Conservation (phyloP, 2,888 invertebrate genomes). For the Malthinus seriepunctatus region DNA sequence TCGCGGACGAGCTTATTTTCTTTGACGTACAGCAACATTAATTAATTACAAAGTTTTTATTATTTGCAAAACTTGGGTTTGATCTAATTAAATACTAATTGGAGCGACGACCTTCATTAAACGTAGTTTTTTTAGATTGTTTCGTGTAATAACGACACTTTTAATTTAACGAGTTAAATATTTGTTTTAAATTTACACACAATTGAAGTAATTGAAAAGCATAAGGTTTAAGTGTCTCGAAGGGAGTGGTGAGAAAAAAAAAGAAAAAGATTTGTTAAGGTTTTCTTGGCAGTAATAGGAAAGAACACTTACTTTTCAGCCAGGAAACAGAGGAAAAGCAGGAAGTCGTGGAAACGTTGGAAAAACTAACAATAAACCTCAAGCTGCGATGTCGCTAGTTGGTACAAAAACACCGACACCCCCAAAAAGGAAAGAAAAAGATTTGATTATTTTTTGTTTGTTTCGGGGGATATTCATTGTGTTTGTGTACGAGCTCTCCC, state of each 20-base stretch:
- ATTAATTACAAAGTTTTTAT: slow-evolving; percentile 5
- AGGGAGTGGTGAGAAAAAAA: not conserved
- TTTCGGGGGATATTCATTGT: slow-evolving; percentile 33
- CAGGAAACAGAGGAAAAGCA: slow-evolving; percentile 40
- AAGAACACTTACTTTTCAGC: slow-evolving; percentile 33
- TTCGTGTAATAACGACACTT: not conserved
- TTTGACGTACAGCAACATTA: not conserved
- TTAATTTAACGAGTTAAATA: no score
- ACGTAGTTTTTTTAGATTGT: not conserved
- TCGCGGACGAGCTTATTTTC: no score
- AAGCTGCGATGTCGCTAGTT: slow-evolving; percentile 40
- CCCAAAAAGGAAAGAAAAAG: slow-evolving; percentile 33
- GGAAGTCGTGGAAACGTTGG: slow-evolving; percentile 40
- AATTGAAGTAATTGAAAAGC: no score
- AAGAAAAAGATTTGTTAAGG: slow-evolving; percentile 1
- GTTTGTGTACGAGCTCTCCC: slow-evolving; percentile 35
- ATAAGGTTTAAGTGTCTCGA: not conserved
- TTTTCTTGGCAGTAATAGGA: slow-evolving; percentile 7
- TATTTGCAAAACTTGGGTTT: slow-evolving; percentile 1
- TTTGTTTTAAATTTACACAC: no score
- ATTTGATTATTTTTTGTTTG: slow-evolving; percentile 36
- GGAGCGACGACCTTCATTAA: slow-evolving; percentile 4
- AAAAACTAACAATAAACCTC: slow-evolving; percentile 45
- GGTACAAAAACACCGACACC: slow-evolving; percentile 37
- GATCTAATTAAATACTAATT: slow-evolving; percentile 6